These are phyloP conservation scores for Dysmachus trigonus DNA, from an alignment of 2,888 invertebrate genomes.

Conservation along the genomic window DNA sequence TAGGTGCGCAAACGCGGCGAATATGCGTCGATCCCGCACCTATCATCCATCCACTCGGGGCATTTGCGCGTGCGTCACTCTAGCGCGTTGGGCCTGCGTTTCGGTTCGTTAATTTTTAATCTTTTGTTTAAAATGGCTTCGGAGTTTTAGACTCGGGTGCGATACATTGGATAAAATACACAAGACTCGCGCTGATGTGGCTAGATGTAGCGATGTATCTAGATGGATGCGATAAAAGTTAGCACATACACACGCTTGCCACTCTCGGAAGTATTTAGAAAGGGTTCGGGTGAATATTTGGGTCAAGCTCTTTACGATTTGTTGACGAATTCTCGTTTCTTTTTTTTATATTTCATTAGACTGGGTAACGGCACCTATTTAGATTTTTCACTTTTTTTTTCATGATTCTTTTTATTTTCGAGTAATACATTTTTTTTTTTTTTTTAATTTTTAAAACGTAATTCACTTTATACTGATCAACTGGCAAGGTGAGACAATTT, in stretches of 20 bases:
- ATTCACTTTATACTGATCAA: no score
- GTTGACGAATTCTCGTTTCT: slow-evolving; percentile 5
- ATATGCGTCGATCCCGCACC: not conserved
- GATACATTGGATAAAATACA: not conserved
- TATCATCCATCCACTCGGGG: not conserved
- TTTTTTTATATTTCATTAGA: not conserved
- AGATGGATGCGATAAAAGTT: not conserved
- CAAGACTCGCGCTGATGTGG: not conserved
- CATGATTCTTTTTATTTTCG: not conserved
- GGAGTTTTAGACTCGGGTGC: not conserved
- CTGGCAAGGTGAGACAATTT: no score
- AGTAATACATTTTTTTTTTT: not conserved
- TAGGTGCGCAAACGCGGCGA: not conserved
- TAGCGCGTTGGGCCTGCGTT: not conserved
- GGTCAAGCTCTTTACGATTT: slow-evolving; percentile 27
- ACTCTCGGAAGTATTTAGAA: slow-evolving; percentile 14
- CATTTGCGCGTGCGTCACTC: not conserved
- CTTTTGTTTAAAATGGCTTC: slow-evolving; percentile 24
- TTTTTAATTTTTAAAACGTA: not conserved
- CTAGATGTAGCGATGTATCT: not conserved
- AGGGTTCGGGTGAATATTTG: slow-evolving; percentile 12
- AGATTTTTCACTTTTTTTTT: not conserved
- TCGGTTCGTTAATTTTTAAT: slow-evolving; percentile 28
- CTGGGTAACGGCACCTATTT: not conserved
- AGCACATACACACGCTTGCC: not conserved